A percentile compares a stretch with the other conserved stretches of the same genome.
These are phyloP conservation scores for Ectropis grisescens DNA, from an alignment of 1,140 invertebrate species.

Conservation along the genomic window DNA sequence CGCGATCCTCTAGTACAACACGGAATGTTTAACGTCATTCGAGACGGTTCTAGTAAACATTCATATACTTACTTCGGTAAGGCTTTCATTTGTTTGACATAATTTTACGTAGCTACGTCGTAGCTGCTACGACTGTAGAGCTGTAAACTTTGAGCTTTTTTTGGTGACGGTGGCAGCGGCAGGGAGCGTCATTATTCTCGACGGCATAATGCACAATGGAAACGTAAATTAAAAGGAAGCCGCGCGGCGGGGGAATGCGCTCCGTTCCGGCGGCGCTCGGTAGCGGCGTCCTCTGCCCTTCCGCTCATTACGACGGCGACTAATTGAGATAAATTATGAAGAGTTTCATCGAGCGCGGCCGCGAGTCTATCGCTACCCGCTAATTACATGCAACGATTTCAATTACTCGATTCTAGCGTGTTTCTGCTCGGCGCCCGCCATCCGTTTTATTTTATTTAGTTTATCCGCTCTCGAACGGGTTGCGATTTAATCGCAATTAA, in stretches of 20 bases:
- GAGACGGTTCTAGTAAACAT: too few species aligned
- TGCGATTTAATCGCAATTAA: slow-evolving; percentile 22
- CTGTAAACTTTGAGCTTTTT: too few species aligned
- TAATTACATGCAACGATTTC: slow-evolving; percentile 57
- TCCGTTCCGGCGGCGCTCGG: slow-evolving; percentile 9
- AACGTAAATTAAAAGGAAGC: too few species aligned
- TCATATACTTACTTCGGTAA: too few species aligned
- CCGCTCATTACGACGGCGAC: slow-evolving; percentile 50
- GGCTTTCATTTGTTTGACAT: too few species aligned
- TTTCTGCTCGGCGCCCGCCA: slow-evolving; percentile 9
- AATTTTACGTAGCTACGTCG: too few species aligned
- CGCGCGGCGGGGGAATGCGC: slow-evolving; percentile 7
- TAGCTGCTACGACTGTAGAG: too few species aligned
- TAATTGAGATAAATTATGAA: slow-evolving; percentile 66
- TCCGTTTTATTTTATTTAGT: slow-evolving; percentile 15
- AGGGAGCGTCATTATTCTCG: too few species aligned
- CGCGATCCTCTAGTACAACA: too few species aligned
- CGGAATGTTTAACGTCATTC: too few species aligned
- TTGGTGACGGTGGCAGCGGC: too few species aligned
- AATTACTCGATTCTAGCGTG: slow-evolving; percentile 33
- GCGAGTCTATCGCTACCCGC: slow-evolving; percentile 47
- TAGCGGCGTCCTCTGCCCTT: slow-evolving; percentile 30
- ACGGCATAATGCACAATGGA: too few species aligned
- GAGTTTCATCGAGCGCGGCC: slow-evolving; percentile 38
- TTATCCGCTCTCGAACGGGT: slow-evolving; percentile 13